phyloP scores from a whole-genome alignment of 2,888 invertebrate genomes.

The Rhamphomyia laevipes region DNA sequence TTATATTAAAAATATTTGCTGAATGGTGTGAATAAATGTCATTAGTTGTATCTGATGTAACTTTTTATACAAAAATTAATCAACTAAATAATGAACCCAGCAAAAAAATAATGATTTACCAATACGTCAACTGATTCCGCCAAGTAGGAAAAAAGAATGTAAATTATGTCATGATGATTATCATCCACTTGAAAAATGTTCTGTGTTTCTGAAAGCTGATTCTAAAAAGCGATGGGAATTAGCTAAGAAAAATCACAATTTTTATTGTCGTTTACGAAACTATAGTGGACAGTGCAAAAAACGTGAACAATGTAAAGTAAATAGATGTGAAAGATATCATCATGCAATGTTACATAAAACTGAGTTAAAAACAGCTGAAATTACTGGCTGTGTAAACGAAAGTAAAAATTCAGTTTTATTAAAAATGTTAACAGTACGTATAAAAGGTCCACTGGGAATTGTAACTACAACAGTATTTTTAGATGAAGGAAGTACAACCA shows the following conservation, averaged over 20 bases:
- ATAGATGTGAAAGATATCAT: no score
- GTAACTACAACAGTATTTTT: no score
- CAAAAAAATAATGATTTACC: no score
- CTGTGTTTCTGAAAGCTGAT: not conserved
- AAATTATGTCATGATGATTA: no score
- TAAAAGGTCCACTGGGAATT: no score
- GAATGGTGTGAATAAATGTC: not conserved
- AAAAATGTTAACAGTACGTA: not conserved
- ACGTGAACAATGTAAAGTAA: not conserved
- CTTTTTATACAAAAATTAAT: no score
- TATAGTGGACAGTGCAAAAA: not conserved
- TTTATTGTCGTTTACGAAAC: not conserved
- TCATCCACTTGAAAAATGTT: not conserved
- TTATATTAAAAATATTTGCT: not conserved
- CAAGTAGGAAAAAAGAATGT: no score
- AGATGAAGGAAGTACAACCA: no score
- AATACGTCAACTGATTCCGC: no score
- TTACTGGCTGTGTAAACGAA: not conserved
- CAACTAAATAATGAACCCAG: no score
- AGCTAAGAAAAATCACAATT: slow-evolving; percentile 3
- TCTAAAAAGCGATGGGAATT: not conserved
- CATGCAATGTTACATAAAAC: no score
- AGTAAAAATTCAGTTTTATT: not conserved
- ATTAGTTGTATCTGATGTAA: no score
- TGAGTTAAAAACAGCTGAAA: not conserved